Percentiles rank a stretch among this genome's conserved stretches.
phyloP scores from a whole-genome alignment of 2,113 vertebrate genomes.

The Typhlomys cinereus region DNA sequence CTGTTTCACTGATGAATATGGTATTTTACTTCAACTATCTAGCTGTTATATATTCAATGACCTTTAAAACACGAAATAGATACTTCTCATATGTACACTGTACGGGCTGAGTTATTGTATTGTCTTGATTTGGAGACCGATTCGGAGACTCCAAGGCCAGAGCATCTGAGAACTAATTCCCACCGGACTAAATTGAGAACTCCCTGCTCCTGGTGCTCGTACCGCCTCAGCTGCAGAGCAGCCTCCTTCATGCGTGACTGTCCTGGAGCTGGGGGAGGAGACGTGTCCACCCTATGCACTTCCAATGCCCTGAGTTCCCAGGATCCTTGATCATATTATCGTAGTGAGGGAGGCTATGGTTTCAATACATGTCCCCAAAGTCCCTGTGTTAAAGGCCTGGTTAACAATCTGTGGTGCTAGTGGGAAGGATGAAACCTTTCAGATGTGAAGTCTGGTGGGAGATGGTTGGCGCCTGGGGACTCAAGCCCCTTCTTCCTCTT shows the following conservation, averaged over 20 bases:
- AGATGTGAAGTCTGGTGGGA: background rate
- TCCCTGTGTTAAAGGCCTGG: background rate
- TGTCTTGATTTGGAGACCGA: constrained; percentile 28
- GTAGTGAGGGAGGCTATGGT: background rate
- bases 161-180: background rate
- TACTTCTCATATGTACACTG: constrained; percentile 14
- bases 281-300: background rate
- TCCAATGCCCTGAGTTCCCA: background rate
- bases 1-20: constrained; percentile 75
- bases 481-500: background rate
- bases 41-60: constrained; percentile 75
- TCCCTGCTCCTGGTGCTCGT: background rate
- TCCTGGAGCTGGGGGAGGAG: background rate
- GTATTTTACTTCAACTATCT: constrained; percentile 74
- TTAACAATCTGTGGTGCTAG: background rate
- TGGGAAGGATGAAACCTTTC: background rate
- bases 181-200: background rate
- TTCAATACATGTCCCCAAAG: background rate
- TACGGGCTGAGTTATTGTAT: constrained; percentile 52
- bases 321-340: rapidly evolving
- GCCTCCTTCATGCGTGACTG: background rate
- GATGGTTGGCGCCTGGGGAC: background rate
- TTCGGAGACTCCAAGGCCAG: background rate
- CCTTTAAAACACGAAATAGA: constrained; percentile 73
- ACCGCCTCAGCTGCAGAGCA: background rate